Evolutionary conservation across 2,888 invertebrate species (phyloP).

Genomic region (Criorhina ranunculi): DNA sequence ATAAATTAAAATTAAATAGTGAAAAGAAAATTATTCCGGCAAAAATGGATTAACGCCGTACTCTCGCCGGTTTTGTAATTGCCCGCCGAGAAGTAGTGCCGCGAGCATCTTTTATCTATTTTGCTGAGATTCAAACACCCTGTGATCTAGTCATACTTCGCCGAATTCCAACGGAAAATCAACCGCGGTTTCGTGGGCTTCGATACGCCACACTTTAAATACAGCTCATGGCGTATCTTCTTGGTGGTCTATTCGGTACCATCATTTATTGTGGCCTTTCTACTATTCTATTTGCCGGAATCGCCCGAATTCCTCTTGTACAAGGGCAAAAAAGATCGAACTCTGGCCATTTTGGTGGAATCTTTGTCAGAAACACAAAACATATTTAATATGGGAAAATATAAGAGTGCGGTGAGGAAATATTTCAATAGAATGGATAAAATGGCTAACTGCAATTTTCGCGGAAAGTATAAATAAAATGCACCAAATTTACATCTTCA

Average conservation of each 20-base stretch:
- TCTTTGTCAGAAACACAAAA: conserved; percentile 91
- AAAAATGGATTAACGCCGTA: no score
- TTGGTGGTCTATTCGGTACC: conserved; percentile 94
- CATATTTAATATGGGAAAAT: no score
- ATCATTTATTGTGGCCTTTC: conserved; percentile 93
- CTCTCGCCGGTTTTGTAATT: no score
- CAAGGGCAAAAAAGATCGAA: conserved; percentile 91
- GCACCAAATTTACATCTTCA: conserved; percentile 6
- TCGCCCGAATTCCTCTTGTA: conserved; percentile 95
- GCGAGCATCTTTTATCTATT: no score
- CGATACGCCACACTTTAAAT: conserved; percentile 88
- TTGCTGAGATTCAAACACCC: no score
- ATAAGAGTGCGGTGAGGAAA: no score
- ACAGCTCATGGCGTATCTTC: conserved; percentile 97
- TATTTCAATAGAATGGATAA: no score
- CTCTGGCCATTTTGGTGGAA: conserved; percentile 92
- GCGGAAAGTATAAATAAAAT: no score
- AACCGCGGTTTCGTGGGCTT: conserved; percentile 94
- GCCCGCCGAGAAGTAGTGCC: no score
- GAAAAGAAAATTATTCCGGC: no score
- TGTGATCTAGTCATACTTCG: conserved; percentile 97
- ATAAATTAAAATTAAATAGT: no score
- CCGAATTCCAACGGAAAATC: conserved; percentile 96
- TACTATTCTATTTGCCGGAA: conserved; percentile 93
- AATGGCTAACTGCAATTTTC: no score